Percentiles rank a stretch among this genome's conserved stretches.
Evolutionary conservation across 2,797 vertebrate species (phyloP).

Genomic region (Octomys mimax): DNA sequence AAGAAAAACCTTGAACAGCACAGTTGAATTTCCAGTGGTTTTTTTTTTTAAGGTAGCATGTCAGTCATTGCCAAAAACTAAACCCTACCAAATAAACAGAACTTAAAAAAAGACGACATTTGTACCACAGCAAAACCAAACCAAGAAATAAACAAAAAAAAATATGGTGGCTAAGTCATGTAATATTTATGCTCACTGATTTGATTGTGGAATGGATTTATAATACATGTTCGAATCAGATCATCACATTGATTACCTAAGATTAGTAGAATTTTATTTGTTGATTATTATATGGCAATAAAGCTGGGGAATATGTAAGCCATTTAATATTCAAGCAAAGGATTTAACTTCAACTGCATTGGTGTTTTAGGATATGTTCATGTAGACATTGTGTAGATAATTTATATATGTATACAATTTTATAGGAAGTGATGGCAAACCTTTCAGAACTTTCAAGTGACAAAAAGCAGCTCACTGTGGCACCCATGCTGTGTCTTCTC

Average conservation of each 20-base stretch:
- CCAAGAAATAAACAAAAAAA: background rate
- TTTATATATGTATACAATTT: background rate
- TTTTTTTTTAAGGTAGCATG: slow-evolving; percentile 30
- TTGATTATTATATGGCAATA: background rate
- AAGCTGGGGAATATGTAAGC: background rate
- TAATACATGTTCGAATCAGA: background rate
- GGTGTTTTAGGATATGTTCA: background rate
- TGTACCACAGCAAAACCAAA: background rate
- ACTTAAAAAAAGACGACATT: slow-evolving; percentile 27
- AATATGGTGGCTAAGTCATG: background rate
- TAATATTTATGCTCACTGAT: background rate
- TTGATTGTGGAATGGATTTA: background rate
- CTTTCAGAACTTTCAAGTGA: background rate
- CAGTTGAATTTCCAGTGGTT: background rate
- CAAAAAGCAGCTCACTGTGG: background rate
- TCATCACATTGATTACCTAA: background rate
- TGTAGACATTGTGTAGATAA: background rate
- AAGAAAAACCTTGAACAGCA: background rate
- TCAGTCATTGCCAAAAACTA: background rate
- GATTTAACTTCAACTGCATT: slow-evolving; percentile 66
- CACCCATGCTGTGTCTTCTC: background rate
- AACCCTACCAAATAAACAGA: background rate
- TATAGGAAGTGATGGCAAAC: background rate
- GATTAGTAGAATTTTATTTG: background rate
- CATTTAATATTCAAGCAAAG: background rate